These are phyloP conservation scores for Cryptoprocta ferox DNA, from an alignment of 2,797 vertebrate genomes.

Conservation along the genomic window DNA sequence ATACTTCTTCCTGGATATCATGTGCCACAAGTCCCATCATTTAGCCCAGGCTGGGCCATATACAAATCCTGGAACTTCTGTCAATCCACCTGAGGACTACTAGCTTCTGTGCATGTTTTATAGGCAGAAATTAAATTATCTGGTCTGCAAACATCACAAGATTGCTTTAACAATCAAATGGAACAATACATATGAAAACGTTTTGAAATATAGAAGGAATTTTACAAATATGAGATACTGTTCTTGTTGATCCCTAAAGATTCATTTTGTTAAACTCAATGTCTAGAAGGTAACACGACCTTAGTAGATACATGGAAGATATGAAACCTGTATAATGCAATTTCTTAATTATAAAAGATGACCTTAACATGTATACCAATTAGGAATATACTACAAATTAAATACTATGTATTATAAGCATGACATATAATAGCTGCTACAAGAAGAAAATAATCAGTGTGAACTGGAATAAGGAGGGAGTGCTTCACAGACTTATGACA, in stretches of 20 bases:
- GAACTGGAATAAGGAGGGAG: neutral
- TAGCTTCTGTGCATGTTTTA: neutral
- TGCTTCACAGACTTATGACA: neutral
- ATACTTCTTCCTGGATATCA: conserved; percentile 41
- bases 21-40: neutral
- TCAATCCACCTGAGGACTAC: neutral
- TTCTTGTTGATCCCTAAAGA: neutral
- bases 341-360: conserved; percentile 23
- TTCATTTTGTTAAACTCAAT: conserved; percentile 1
- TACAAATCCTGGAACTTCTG: neutral
- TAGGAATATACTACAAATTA: conserved; percentile 28
- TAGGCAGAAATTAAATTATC: neutral
- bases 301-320: neutral
- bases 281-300: neutral
- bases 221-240: neutral
- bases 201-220: neutral
- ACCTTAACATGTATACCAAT: neutral
- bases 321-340: neutral
- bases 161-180: neutral
- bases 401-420: neutral
- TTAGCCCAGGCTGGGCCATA: neutral
- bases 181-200: neutral
- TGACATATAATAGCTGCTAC: neutral
- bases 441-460: conserved; percentile 32
- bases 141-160: neutral